These are phyloP conservation scores for Sylvicapra grimmia DNA, from an alignment of 2,113 vertebrate species.

Conservation along the genomic window DNA sequence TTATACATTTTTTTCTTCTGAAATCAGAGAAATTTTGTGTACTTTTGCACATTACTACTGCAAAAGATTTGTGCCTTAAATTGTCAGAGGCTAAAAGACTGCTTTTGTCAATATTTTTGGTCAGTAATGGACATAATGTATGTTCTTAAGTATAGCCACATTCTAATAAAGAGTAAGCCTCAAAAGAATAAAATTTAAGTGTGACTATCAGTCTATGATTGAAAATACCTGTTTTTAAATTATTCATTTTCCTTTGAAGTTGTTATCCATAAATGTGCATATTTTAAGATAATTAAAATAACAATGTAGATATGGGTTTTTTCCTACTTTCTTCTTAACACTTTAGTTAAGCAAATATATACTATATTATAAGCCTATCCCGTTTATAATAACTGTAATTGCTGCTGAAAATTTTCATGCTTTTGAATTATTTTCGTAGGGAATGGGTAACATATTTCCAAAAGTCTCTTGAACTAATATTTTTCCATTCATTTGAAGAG, in stretches of 20 bases:
- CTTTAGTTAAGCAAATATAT: not conserved
- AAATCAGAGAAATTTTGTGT: not conserved
- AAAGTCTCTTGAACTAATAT: constrained; percentile 1
- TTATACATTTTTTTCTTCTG: constrained; percentile 15
- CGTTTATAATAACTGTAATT: not conserved
- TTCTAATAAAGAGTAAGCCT: not conserved
- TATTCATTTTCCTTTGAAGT: not conserved
- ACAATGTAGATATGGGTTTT: not conserved
- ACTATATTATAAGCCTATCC: not conserved
- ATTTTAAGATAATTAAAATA: not conserved
- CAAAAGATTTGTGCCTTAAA: not conserved
- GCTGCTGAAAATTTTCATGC: constrained; percentile 7
- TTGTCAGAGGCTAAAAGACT: not conserved
- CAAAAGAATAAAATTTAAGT: not conserved
- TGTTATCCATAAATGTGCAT: not conserved
- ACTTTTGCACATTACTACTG: not conserved
- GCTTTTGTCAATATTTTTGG: not conserved
- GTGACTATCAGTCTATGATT: not conserved
- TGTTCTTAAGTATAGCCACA: not conserved
- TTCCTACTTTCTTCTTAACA: not conserved
- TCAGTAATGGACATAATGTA: not conserved
- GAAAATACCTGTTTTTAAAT: not conserved
- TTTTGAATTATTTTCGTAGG: constrained; percentile 15
- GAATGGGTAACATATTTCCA: not conserved
- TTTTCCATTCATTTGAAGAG: constrained; percentile 14